A percentile compares a stretch with the other conserved stretches of the same genome.
These are phyloP conservation scores for Odontophorus gujanensis DNA, from an alignment of 2,113 vertebrate species.

Conservation along the genomic window DNA sequence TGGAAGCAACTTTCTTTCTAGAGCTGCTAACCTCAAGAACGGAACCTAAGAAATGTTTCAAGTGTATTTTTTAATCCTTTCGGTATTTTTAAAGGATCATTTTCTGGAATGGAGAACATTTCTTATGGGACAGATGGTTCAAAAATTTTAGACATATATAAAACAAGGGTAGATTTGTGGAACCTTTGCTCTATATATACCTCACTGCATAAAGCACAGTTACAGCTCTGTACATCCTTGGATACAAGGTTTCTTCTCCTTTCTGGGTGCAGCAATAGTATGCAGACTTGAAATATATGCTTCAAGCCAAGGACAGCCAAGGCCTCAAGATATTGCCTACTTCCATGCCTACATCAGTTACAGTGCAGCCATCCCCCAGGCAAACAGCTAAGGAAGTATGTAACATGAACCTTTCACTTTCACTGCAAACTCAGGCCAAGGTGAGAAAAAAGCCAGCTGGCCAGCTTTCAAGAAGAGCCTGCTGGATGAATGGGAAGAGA, in stretches of 20 bases:
- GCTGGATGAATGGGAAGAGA: neutral
- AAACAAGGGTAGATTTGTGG: slow-evolving; percentile 31
- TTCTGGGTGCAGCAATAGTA: neutral
- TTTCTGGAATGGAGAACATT: slow-evolving; percentile 22
- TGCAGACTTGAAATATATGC: neutral
- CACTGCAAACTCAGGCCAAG: neutral
- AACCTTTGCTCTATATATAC: neutral
- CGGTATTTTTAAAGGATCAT: neutral
- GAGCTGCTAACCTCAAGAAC: neutral
- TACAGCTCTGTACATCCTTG: neutral
- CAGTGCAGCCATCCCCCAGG: neutral
- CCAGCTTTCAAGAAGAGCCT: neutral
- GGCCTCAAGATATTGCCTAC: neutral
- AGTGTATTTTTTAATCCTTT: neutral
- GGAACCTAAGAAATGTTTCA: neutral
- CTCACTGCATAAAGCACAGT: slow-evolving; percentile 5
- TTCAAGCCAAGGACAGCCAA: neutral
- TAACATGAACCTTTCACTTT: neutral
- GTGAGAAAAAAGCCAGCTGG: slow-evolving; percentile 12
- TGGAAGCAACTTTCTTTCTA: neutral
- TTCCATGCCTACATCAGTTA: neutral
- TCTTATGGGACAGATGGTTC: slow-evolving; percentile 49
- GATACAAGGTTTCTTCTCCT: neutral
- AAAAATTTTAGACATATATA: slow-evolving; percentile 30
- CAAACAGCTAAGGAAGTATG: neutral